Conservation (phyloP, 64 coral and sea anemone genomes). For the Exaiptasia diaphana region DNA sequence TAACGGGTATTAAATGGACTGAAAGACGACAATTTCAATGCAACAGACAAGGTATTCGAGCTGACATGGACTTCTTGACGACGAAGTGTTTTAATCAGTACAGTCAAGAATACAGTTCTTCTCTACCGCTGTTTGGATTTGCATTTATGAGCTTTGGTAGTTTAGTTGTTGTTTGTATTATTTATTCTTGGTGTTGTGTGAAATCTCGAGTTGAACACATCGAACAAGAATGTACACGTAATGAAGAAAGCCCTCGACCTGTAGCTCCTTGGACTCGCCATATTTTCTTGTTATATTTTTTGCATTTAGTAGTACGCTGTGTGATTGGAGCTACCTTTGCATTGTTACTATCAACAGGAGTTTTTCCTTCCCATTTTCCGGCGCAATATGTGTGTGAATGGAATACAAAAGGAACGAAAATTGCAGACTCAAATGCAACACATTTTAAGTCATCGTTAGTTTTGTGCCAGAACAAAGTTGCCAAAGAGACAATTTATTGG, state of each 20-base stretch:
- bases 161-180: not conserved
- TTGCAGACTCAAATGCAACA: not conserved
- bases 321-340: constrained; percentile 10
- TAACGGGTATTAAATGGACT: not conserved
- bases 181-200: constrained; percentile 29
- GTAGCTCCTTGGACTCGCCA: constrained; percentile 7
- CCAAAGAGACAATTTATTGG: not conserved
- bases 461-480: constrained; percentile 6
- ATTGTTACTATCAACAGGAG: not conserved
- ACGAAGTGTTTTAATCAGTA: constrained; percentile 31
- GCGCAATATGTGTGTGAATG: not conserved
- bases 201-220: constrained; percentile 18
- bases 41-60: not conserved
- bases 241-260: constrained; percentile 40
- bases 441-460: not conserved
- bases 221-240: not conserved
- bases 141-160: not conserved
- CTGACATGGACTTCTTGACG: not conserved
- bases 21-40: constrained; percentile 28
- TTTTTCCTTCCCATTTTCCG: constrained; percentile 38
- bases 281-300: constrained; percentile 21
- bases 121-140: constrained; percentile 13
- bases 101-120: constrained; percentile 26
- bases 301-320: constrained; percentile 19
- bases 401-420: not conserved